phyloP scores from a whole-genome alignment of 2,888 invertebrate genomes.

The Agrotis clavis region DNA sequence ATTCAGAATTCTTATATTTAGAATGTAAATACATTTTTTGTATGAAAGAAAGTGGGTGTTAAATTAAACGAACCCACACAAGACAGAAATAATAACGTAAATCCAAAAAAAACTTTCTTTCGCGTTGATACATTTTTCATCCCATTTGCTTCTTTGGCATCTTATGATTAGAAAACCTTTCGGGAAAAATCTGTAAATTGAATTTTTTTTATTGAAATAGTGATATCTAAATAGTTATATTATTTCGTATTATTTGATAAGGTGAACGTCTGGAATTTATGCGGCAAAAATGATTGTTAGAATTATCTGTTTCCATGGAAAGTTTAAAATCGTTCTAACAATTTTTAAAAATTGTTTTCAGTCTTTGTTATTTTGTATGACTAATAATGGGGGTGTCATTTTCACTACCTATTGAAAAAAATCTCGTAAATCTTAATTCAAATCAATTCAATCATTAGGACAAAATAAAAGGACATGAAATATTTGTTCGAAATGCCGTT shows the following conservation, averaged over 20 bases:
- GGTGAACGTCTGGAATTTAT: too few species aligned
- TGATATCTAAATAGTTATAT: background rate
- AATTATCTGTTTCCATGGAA: too few species aligned
- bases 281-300: too few species aligned
- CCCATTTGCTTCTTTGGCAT: background rate
- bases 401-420: too few species aligned
- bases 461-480: too few species aligned
- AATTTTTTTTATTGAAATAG: background rate
- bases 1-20: slow-evolving; percentile 23
- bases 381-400: too few species aligned
- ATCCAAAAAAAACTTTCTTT: background rate
- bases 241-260: background rate
- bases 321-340: too few species aligned
- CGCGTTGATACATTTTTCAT: background rate
- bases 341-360: too few species aligned
- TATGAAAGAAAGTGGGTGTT: slow-evolving; percentile 7
- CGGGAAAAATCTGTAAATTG: background rate
- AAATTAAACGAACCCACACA: slow-evolving; percentile 28
- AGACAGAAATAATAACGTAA: slow-evolving; percentile 15
- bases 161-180: background rate
- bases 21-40: slow-evolving; percentile 10
- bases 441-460: too few species aligned
- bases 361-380: too few species aligned
- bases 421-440: too few species aligned
- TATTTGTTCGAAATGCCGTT: too few species aligned